Evolutionary conservation across 2,113 vertebrate species (phyloP).

Genomic region (Protobothrops flavoviridis): DNA sequence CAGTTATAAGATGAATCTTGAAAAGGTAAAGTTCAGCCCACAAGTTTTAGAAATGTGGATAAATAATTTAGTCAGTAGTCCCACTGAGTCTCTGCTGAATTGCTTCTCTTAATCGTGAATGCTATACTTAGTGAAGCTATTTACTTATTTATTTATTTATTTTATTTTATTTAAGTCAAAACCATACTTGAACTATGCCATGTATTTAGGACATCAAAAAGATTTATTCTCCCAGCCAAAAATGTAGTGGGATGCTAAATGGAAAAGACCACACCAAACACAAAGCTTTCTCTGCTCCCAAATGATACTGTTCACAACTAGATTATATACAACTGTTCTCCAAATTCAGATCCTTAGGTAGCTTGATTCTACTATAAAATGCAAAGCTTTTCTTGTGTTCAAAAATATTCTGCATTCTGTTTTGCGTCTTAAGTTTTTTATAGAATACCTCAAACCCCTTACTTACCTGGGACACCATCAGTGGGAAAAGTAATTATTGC

Average conservation of each 20-base stretch:
- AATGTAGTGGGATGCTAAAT: neutral
- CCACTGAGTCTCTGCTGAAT: neutral
- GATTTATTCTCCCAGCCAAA: neutral
- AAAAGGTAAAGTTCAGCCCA: neutral
- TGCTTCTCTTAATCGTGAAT: neutral
- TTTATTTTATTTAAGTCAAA: neutral
- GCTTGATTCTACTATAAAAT: neutral
- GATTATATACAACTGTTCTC: neutral
- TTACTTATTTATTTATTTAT: neutral
- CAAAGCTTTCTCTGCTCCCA: neutral
- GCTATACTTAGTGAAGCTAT: neutral
- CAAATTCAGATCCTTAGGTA: neutral
- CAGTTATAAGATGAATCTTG: neutral
- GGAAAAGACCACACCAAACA: neutral
- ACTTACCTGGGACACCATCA: neutral
- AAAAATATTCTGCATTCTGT: neutral
- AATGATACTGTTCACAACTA: neutral
- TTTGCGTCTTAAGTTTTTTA: neutral
- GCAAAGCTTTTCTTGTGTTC: neutral
- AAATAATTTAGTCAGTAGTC: neutral
- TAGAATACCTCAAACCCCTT: neutral
- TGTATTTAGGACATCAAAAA: neutral
- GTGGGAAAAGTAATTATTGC: neutral
- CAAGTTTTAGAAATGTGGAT: neutral
- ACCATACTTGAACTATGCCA: neutral